A percentile compares a stretch with the other conserved stretches of the same genome.
These are phyloP conservation scores for Sebastes schlegelii DNA, from an alignment of 2,113 vertebrate genomes.

Conservation along the genomic window DNA sequence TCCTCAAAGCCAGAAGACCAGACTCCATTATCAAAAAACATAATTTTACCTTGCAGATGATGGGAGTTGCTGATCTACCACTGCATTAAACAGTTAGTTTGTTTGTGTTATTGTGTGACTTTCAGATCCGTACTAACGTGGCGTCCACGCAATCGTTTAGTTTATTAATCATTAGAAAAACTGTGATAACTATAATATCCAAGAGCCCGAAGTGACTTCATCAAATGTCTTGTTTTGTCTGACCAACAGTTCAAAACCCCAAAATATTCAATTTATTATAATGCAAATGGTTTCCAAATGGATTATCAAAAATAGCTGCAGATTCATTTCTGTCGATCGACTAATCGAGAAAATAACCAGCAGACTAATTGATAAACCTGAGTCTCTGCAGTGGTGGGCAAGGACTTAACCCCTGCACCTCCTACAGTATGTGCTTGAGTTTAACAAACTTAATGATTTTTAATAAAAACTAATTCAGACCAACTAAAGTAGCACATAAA, in stretches of 20 bases:
- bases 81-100: too few relatives aligned
- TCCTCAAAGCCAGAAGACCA: too few relatives aligned
- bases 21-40: too few relatives aligned
- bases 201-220: neutral
- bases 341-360: too few relatives aligned
- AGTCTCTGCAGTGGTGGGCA: neutral
- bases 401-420: neutral
- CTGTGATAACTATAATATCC: neutral
- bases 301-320: too few relatives aligned
- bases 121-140: too few relatives aligned
- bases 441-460: neutral
- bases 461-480: neutral
- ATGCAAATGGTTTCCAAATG: too few relatives aligned
- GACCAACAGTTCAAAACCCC: neutral
- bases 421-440: neutral
- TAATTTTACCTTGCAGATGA: too few relatives aligned
- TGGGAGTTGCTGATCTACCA: too few relatives aligned
- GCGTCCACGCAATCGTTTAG: too few relatives aligned
- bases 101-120: too few relatives aligned
- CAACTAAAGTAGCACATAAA: neutral
- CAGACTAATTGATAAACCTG: neutral
- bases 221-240: neutral
- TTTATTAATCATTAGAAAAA: neutral
- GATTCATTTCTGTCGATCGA: too few relatives aligned
- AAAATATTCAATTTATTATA: neutral